A percentile compares a stretch with the other conserved stretches of the same genome.
Evolutionary conservation across 2,797 vertebrate species (phyloP).

Genomic region (Erethizon dorsatum): DNA sequence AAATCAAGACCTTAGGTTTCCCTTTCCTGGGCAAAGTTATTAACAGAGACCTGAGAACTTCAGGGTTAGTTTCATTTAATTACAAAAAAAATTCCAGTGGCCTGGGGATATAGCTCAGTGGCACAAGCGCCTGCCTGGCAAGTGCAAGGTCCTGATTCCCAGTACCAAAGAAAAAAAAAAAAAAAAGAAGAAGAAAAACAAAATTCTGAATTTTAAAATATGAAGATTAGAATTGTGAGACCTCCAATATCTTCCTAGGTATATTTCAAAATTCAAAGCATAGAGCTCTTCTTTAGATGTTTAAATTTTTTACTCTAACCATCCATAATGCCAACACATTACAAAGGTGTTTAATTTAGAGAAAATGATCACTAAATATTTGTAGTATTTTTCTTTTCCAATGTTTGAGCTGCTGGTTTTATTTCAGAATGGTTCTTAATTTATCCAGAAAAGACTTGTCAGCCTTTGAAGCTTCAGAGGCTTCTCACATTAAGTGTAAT

Average conservation of each 20-base stretch:
- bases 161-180: too few species aligned
- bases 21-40: slow-evolving; percentile 24
- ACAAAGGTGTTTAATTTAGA: slow-evolving; percentile 17
- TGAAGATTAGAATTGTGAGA: slow-evolving; percentile 23
- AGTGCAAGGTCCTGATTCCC: too few species aligned
- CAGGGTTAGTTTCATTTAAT: slow-evolving; percentile 1
- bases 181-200: too few species aligned
- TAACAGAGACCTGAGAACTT: slow-evolving; percentile 23
- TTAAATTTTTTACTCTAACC: slow-evolving; percentile 24
- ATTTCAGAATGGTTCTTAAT: slow-evolving; percentile 62
- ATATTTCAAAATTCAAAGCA: slow-evolving; percentile 52
- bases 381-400: slow-evolving; percentile 63
- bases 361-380: slow-evolving; percentile 56
- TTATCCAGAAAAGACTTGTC: slow-evolving; percentile 41
- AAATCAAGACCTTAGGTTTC: slow-evolving; percentile 38
- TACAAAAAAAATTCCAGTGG: background rate
- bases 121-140: too few species aligned
- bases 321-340: background rate
- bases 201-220: background rate
- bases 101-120: too few species aligned
- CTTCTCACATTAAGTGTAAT: background rate
- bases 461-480: background rate
- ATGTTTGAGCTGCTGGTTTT: slow-evolving; percentile 56
- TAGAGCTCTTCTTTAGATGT: background rate
- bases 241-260: background rate